Evolutionary conservation across 1,140 invertebrate genomes (phyloP), one percentile per base, ranked within the genome.

Genomic region (Megalonaias nervosa): DNA sequence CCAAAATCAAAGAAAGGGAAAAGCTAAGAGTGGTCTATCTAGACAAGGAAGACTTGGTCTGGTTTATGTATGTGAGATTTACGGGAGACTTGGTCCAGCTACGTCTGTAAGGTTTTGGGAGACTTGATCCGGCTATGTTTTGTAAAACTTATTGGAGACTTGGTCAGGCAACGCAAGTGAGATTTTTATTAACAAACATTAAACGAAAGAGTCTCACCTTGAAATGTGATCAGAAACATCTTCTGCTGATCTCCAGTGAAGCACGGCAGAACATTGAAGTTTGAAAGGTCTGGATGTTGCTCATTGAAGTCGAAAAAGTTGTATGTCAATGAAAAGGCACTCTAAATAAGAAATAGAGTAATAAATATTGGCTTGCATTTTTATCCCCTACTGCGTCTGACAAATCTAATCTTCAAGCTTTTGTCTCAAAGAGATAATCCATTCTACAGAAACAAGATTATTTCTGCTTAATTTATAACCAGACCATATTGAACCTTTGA

Each of bases 291-390:
- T n/a, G 77, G 77, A 26, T 79, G 71, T 38, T 79, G 71, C 19
- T 74, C 72, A 26, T 69, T 79, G 56, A 79, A 79, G 72, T 79
- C 77, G 23, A 74, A 79, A 55, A 79, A 79, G 55, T 79, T 69
- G 31, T 79, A 79, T 5, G 72, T 79, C 56, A 74, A 65, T 59
- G 71, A 69, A 58, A 48, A 79, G 15, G 57, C 23, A 14, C 71
- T 69, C 77, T 79, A 61, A 23, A 69, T 70, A 69, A 19, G 26
- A 57, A 48, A 48, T 48, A 11, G 5, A 48, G 38, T 48, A 48
- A 9, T 48, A 48, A 48, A 48, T 48, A 48, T 48, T 48, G 11
- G 38, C 6, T 48, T 48, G 38, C 38, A 48, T 48, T 11, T 6
- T 48, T 11, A 48, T 48, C 38, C 31, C 38, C 38, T 48, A 48